These are phyloP conservation scores for Amiota communis DNA, from an alignment of 2,888 invertebrate species.

Conservation along the genomic window DNA sequence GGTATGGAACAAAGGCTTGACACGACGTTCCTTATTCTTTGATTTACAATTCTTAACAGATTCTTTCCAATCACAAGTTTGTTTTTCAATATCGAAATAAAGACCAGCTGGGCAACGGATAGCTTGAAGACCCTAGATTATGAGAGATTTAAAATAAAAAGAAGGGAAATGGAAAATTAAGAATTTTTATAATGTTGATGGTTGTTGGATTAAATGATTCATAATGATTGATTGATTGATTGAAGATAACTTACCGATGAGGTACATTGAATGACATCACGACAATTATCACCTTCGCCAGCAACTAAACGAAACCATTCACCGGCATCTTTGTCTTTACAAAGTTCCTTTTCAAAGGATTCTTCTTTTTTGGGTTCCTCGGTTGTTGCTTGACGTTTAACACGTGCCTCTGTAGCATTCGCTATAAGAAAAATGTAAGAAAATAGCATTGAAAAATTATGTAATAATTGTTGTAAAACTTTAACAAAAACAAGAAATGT, in stretches of 20 bases:
- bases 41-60: slow-evolving; percentile 93
- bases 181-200: background rate
- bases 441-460: slow-evolving; percentile 10
- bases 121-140: slow-evolving; percentile 86
- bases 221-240: background rate
- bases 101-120: slow-evolving; percentile 94
- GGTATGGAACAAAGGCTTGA: slow-evolving; percentile 89
- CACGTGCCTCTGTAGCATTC: slow-evolving; percentile 71
- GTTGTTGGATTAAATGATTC: too few relatives aligned
- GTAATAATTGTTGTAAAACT: background rate
- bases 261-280: slow-evolving; percentile 96
- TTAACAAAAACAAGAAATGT: background rate
- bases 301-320: slow-evolving; percentile 95
- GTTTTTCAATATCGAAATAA: slow-evolving; percentile 94
- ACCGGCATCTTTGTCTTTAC: slow-evolving; percentile 95
- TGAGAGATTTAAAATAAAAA: background rate
- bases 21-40: slow-evolving; percentile 90
- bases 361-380: slow-evolving; percentile 89
- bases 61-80: slow-evolving; percentile 95
- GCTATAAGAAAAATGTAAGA: slow-evolving; percentile 37
- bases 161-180: slow-evolving; percentile 2
- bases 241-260: slow-evolving; percentile 85
- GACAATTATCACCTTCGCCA: slow-evolving; percentile 92
- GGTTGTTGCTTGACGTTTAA: slow-evolving; percentile 82
- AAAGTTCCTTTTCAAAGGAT: slow-evolving; percentile 89